Evolutionary conservation across 1,140 invertebrate genomes (phyloP).

Genomic region (Nautilus pompilius): DNA sequence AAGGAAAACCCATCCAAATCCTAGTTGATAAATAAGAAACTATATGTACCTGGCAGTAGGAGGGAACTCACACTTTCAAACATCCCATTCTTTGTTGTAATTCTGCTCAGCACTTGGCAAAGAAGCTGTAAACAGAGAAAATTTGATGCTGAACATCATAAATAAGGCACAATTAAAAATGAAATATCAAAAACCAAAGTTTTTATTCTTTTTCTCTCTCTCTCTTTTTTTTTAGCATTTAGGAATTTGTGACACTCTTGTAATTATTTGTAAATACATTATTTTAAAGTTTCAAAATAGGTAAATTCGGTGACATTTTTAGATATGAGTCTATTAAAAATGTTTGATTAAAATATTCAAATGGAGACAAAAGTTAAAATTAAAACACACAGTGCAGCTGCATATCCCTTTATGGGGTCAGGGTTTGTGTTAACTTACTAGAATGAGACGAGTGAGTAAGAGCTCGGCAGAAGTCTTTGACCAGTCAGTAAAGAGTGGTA

Average conservation of each 20-base stretch:
- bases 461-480: conserved; percentile 63
- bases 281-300: background rate
- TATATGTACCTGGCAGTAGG: conserved; percentile 62
- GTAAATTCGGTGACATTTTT: background rate
- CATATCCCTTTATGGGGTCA: background rate
- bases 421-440: conserved; percentile 53
- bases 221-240: no score
- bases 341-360: background rate
- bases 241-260: no score
- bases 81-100: conserved; percentile 66
- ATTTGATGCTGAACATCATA: conserved; percentile 6
- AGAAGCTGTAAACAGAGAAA: conserved; percentile 59
- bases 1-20: background rate
- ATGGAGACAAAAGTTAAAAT: background rate
- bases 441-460: conserved; percentile 66
- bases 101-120: conserved; percentile 70
- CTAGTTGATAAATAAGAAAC: background rate
- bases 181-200: no score
- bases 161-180: background rate
- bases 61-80: conserved; percentile 69
- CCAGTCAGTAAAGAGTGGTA: conserved; percentile 65
- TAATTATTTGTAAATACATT: no score
- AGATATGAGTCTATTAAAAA: background rate
- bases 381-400: background rate
- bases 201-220: no score